Conservation (phyloP, 2,888 invertebrate species). For the Mylabris sibirica region DNA sequence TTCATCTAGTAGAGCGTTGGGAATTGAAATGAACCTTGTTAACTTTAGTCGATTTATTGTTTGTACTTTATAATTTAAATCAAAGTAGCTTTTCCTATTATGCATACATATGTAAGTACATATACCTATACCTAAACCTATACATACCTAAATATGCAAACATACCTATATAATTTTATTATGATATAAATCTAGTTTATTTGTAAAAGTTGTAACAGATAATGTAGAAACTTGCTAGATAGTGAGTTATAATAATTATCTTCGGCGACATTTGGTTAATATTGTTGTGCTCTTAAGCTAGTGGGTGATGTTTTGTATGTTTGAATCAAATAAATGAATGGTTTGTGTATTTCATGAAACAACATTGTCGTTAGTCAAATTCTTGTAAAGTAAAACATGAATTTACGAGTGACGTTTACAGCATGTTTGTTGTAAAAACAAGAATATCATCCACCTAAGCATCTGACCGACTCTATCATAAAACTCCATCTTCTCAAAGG, state of each 20-base stretch:
- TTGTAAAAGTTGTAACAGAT: neutral
- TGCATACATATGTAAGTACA: no score
- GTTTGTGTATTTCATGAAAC: neutral
- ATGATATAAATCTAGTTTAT: neutral
- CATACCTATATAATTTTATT: neutral
- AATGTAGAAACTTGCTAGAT: neutral
- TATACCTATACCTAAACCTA: no score
- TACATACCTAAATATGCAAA: neutral
- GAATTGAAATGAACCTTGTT: neutral
- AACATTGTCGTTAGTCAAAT: slow-evolving; percentile 4
- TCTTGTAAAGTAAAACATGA: slow-evolving; percentile 42
- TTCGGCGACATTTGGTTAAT: neutral
- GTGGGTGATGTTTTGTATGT: neutral
- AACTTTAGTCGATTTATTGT: neutral
- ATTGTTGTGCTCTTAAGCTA: neutral
- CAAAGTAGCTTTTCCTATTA: neutral
- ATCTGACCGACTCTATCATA: slow-evolving; percentile 56
- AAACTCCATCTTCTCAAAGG: slow-evolving; percentile 55
- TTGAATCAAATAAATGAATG: neutral
- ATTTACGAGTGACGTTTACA: slow-evolving; percentile 54
- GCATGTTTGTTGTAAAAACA: slow-evolving; percentile 51
- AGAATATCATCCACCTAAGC: slow-evolving; percentile 46
- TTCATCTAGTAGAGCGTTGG: neutral
- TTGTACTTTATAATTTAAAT: neutral
- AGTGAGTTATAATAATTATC: neutral